phyloP scores from a whole-genome alignment of 2,797 vertebrate species.

The Simalia tracyae region DNA sequence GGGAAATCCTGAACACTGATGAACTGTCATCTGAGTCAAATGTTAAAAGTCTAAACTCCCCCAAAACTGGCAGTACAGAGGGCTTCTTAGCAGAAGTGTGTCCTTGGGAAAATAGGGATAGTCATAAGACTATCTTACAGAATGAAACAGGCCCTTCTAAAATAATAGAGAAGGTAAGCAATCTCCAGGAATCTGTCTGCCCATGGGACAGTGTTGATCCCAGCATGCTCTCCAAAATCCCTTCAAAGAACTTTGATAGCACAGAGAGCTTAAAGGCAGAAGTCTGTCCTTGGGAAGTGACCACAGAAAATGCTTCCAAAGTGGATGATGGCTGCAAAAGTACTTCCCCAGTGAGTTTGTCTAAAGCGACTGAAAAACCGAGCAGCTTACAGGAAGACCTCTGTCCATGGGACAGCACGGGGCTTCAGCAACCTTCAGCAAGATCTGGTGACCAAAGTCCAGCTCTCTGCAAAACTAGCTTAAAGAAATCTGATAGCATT shows the following conservation, averaged over 20 bases:
- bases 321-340: background rate
- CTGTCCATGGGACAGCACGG: constrained; percentile 65
- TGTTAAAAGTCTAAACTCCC: background rate
- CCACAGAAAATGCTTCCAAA: constrained; percentile 23
- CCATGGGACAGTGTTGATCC: constrained; percentile 56
- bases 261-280: constrained; percentile 66
- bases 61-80: background rate
- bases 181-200: constrained; percentile 65
- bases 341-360: background rate
- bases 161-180: constrained; percentile 62
- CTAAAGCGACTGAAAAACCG: constrained; percentile 52
- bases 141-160: background rate
- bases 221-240: background rate
- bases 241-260: constrained; percentile 38
- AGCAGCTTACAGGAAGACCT: constrained; percentile 65
- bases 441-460: constrained; percentile 30
- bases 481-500: constrained; percentile 29
- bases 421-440: constrained; percentile 1
- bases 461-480: constrained; percentile 21
- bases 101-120: constrained; percentile 71
- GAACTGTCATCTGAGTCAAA: background rate
- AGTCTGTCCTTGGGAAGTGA: constrained; percentile 78
- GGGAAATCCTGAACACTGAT: constrained; percentile 44
- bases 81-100: constrained; percentile 33
- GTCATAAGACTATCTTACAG: background rate